Conservation (phyloP, 2,113 vertebrate species). For the Tyrannus savana region DNA sequence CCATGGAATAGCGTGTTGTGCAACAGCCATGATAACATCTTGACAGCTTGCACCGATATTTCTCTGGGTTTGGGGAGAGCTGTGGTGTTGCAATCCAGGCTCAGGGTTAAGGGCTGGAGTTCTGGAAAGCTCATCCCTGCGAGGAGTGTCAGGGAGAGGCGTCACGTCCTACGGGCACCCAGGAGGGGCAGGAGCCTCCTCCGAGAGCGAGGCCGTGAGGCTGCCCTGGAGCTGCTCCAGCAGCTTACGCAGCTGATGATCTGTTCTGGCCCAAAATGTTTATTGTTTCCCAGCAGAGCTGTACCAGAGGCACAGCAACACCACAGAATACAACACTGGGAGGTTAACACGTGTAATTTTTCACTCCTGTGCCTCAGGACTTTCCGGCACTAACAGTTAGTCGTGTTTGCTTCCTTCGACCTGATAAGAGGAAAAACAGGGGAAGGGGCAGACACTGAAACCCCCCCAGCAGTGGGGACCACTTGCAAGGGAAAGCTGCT, state of each 20-base stretch:
- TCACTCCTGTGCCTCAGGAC: not conserved
- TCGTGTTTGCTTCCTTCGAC: not conserved
- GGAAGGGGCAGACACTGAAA: constrained; percentile 7
- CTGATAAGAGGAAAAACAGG: constrained; percentile 39
- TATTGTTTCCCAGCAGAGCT: constrained; percentile 45
- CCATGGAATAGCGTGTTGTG: not conserved
- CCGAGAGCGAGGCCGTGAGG: not conserved
- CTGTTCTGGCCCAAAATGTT: not conserved
- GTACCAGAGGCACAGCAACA: constrained; percentile 12
- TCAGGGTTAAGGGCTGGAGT: not conserved
- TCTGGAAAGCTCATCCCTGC: constrained; percentile 2
- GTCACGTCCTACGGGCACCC: not conserved
- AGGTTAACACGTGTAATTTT: not conserved
- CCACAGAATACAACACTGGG: not conserved
- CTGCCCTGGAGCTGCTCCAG: not conserved
- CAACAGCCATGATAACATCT: not conserved
- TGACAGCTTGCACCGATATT: not conserved
- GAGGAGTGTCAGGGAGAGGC: not conserved
- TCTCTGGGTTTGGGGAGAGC: not conserved
- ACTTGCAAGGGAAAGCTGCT: constrained; percentile 44
- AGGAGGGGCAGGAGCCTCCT: not conserved
- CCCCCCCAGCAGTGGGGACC: constrained; percentile 9
- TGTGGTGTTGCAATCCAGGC: constrained; percentile 41
- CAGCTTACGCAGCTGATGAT: not conserved
- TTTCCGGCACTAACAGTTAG: not conserved